Evolutionary conservation across 2,888 invertebrate genomes (phyloP).

Genomic region (Helicoverpa assulta): DNA sequence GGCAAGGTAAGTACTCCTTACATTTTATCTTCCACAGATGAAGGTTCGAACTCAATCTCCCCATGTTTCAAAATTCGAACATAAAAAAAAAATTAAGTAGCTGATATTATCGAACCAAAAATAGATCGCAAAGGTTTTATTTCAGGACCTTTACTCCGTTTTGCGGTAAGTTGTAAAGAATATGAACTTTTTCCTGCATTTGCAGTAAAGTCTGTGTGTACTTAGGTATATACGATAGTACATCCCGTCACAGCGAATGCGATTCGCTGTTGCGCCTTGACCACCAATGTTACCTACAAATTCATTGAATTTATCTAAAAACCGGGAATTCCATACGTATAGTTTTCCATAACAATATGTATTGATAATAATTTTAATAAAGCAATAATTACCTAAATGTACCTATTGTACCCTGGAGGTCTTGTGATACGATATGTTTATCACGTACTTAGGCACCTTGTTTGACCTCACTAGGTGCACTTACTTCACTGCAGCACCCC

Average conservation of each 20-base stretch:
- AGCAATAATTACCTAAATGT: conserved; percentile 24
- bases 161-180: neutral
- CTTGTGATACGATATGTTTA: neutral
- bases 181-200: neutral
- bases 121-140: no score
- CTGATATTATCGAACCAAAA: no score
- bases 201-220: neutral
- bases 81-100: no score
- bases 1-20: neutral
- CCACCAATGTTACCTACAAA: conserved; percentile 24
- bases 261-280: conserved; percentile 8
- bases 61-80: no score
- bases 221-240: neutral
- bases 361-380: conserved; percentile 48
- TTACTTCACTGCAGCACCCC: conserved; percentile 1
- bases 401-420: neutral
- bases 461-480: neutral
- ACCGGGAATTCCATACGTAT: conserved; percentile 34
- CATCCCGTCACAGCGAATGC: conserved; percentile 20
- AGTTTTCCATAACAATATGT: conserved; percentile 22
- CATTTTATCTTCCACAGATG: neutral
- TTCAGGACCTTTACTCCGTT: neutral
- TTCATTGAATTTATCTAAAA: conserved; percentile 26
- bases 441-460: conserved; percentile 20
- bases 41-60: no score